Evolutionary conservation across 1,140 invertebrate species (phyloP).

Genomic region (Anagrus nilaparvatae): DNA sequence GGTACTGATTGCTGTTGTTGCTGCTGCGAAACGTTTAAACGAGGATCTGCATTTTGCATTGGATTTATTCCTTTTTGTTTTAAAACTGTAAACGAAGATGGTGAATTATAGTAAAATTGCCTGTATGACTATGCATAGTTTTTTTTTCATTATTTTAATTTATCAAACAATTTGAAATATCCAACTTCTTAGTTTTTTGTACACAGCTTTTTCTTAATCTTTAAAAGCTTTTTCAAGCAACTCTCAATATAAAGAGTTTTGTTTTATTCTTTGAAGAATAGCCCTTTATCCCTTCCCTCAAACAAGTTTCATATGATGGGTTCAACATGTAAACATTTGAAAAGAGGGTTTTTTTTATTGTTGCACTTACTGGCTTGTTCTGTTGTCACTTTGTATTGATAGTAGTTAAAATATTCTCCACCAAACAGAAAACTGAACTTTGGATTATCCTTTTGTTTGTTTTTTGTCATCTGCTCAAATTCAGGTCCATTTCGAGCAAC

Average conservation of each 20-base stretch:
- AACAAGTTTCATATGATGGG: slow-evolving; percentile 27
- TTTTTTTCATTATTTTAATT: no score
- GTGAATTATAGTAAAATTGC: slow-evolving; percentile 32
- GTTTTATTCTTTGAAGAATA: no score
- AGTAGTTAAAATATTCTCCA: slow-evolving; percentile 91
- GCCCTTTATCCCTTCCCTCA: slow-evolving; percentile 17
- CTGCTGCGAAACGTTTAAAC: slow-evolving; percentile 39
- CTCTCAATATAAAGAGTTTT: no score
- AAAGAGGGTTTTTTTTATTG: slow-evolving; percentile 28
- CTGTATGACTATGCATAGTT: no score
- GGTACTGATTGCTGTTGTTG: slow-evolving; percentile 27
- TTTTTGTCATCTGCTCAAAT: slow-evolving; percentile 97
- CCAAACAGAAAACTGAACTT: slow-evolving; percentile 96
- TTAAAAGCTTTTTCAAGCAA: no score
- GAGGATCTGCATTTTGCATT: slow-evolving; percentile 41
- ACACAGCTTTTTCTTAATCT: no score
- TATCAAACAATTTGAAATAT: no score
- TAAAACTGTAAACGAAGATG: slow-evolving; percentile 43
- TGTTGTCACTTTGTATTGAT: slow-evolving; percentile 88
- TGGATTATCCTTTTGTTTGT: slow-evolving; percentile 94
- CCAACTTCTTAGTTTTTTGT: no score
- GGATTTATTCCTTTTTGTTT: slow-evolving; percentile 46
- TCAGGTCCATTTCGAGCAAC: slow-evolving; percentile 97
- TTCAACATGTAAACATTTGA: no score
- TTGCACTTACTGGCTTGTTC: slow-evolving; percentile 74